Conservation (phyloP, 2,888 invertebrate species). For the Clusia tigrina region DNA sequence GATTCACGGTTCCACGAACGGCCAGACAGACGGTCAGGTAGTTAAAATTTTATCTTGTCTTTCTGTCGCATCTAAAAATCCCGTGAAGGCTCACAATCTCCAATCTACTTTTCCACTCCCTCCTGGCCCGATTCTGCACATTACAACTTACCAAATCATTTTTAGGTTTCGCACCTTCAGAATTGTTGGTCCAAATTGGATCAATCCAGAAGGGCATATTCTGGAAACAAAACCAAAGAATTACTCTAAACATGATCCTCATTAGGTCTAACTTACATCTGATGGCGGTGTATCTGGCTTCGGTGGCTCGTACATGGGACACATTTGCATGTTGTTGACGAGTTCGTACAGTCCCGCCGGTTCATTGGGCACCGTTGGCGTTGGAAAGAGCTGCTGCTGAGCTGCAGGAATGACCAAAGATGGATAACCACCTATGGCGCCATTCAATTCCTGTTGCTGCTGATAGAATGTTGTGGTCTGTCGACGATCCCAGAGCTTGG, state of each 20-base stretch:
- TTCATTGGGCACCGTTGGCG: background rate
- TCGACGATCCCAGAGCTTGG: slow-evolving; percentile 57
- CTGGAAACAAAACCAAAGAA: slow-evolving; percentile 37
- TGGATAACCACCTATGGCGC: background rate
- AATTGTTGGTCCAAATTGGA: slow-evolving; percentile 60
- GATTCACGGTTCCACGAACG: too few relatives aligned
- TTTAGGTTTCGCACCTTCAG: slow-evolving; percentile 25
- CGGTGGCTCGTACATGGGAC: slow-evolving; percentile 55
- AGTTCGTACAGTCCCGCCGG: slow-evolving; percentile 45
- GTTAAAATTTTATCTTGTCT: too few relatives aligned
- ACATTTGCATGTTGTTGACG: slow-evolving; percentile 47
- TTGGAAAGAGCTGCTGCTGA: background rate
- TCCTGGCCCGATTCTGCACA: too few relatives aligned
- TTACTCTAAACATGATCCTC: background rate
- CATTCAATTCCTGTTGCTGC: slow-evolving; percentile 33
- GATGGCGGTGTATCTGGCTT: slow-evolving; percentile 59
- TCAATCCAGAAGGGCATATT: slow-evolving; percentile 63
- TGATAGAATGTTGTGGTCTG: slow-evolving; percentile 41
- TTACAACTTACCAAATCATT: slow-evolving; percentile 24
- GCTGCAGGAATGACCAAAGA: background rate
- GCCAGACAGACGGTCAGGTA: too few relatives aligned
- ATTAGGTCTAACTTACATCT: slow-evolving; percentile 44
- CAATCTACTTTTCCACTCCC: too few relatives aligned
- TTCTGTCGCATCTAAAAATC: too few relatives aligned
- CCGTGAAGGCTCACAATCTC: too few relatives aligned